A percentile compares a stretch with the other conserved stretches of the same genome.
These are phyloP conservation scores for Trichosurus vulpecula DNA, from an alignment of 2,797 vertebrate species.

Conservation along the genomic window DNA sequence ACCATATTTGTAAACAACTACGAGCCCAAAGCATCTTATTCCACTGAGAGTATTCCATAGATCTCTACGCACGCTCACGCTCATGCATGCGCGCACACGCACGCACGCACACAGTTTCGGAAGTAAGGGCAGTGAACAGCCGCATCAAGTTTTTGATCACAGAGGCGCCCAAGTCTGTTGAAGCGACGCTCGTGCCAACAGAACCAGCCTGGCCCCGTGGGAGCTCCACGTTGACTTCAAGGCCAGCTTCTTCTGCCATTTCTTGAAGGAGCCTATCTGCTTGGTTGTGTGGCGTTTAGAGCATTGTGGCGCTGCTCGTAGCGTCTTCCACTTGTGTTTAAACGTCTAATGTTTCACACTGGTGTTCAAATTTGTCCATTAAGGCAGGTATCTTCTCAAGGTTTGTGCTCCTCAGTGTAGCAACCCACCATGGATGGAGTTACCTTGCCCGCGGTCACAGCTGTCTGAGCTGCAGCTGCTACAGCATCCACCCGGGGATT, in stretches of 20 bases:
- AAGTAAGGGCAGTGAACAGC: constrained; percentile 48
- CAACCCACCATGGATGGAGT: too few species aligned
- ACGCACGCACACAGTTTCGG: constrained; percentile 42
- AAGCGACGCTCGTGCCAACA: constrained; percentile 92
- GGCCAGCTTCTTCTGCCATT: constrained; percentile 96
- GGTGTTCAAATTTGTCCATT: too few species aligned
- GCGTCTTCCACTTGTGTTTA: too few species aligned
- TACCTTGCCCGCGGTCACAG: too few species aligned
- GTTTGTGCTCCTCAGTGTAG: too few species aligned
- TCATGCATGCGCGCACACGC: fast-evolving
- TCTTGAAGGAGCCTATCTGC: constrained; percentile 94
- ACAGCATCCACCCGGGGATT: too few species aligned
- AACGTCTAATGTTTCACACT: too few species aligned
- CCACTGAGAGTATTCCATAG: constrained; percentile 62
- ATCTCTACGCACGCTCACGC: background rate
- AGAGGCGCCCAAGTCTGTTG: constrained; percentile 84
- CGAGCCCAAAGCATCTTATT: constrained; percentile 64
- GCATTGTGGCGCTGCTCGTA: too few species aligned
- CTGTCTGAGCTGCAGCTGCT: too few species aligned
- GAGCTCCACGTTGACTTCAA: constrained; percentile 97
- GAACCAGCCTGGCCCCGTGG: constrained; percentile 94
- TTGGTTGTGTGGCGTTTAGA: too few species aligned
- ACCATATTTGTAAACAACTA: constrained; percentile 73
- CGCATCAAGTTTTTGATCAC: constrained; percentile 79
- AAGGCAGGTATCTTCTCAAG: too few species aligned